Evolutionary conservation across 2,113 vertebrate species (phyloP), one percentile per base, ranked within the genome.

Genomic region (Alethe castanea): DNA sequence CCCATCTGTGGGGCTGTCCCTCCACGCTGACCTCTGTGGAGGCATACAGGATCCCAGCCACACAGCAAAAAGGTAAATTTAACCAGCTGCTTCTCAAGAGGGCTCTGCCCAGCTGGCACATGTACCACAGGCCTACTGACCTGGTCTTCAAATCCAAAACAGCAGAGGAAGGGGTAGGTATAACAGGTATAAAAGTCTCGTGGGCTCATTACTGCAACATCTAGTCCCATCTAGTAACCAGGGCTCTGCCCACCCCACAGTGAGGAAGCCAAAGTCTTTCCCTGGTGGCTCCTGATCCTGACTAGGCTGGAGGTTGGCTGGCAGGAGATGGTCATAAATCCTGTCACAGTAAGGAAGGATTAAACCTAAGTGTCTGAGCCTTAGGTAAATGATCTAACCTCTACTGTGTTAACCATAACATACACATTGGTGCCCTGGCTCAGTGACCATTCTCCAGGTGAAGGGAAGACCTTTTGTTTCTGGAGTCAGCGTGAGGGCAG

Each of bases 401-500:
- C 26, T 50, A 2, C 35, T 24, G 14, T 19, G 31, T 31, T 69
- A 35, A 60, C 28, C 16, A 0, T 40, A 83, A 86, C 48, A 2
- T 33, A 24, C 12, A 52, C 17, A 28, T 52, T 52, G 54, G 48
- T 76, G 60, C 72, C 33, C 33, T 0, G 2, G 28, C 40, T 77
- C 60, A 56, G 45, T 38, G 65, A 81, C 22, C 24, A 48, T 14
- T 31, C 42, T 80, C 26, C 53, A 74, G 47, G 36, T 28, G 29
- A 86, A 71, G 35, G 23, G 66, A 86, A 80, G 42, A 19, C 18
- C 29, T 54, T 48, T 44, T 19, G 15, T 70, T 90, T 52, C 65
- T 44, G 26, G 50, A 81, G 84, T 53, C 61, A 31, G 31, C 0
- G 0, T 0, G 1, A 70, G 29, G 36, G 24, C 11, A 33, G 24